Percentiles rank a stretch among this genome's conserved stretches.
Conservation (phyloP, 30 jellyfish, hydroid and myxozoan genomes). For the Nemopilema nomurai region DNA sequence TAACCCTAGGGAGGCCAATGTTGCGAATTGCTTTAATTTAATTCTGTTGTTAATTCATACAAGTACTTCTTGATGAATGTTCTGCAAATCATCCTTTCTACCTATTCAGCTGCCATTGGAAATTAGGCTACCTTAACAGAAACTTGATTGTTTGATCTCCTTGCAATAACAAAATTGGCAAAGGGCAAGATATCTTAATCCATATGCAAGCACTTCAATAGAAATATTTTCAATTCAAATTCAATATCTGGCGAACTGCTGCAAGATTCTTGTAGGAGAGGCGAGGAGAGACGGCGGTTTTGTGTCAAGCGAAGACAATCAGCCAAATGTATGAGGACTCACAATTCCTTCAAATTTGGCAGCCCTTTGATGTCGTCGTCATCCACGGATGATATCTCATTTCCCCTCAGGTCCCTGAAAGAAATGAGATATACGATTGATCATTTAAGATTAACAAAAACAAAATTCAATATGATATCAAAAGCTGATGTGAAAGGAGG, state of each 20-base stretch:
- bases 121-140: no score
- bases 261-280: not conserved
- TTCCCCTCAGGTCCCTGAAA: conserved; percentile 42
- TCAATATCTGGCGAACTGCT: not conserved
- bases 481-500: no score
- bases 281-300: no score
- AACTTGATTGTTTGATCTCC: no score
- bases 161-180: not conserved
- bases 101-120: no score
- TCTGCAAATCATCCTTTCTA: no score
- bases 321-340: not conserved
- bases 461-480: no score
- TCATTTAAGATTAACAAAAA: not conserved
- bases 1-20: no score
- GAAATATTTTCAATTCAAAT: not conserved
- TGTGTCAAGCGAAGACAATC: not conserved
- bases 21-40: no score
- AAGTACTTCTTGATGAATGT: no score
- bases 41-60: no score
- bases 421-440: not conserved
- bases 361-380: conserved; percentile 37
- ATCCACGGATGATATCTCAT: conserved; percentile 18
- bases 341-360: conserved; percentile 30
- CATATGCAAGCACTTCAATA: not conserved
- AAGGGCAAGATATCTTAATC: not conserved